phyloP scores from a whole-genome alignment of 1,140 invertebrate genomes.

The Pseudomyrmex concolor region DNA sequence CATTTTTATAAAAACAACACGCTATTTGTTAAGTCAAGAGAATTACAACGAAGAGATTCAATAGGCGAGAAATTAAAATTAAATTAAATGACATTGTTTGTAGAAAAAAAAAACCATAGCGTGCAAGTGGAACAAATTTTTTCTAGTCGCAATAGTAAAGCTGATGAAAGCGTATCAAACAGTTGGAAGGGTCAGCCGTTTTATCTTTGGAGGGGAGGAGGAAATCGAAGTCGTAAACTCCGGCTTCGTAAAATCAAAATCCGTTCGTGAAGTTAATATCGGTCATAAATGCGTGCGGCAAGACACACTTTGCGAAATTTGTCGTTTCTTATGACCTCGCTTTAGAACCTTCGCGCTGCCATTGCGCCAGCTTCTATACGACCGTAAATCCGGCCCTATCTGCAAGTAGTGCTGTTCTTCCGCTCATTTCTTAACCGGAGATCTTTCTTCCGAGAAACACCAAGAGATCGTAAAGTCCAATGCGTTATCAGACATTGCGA shows the following conservation, averaged over 20 bases:
- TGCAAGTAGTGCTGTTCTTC: slow-evolving; percentile 9
- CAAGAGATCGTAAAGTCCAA: slow-evolving; percentile 16
- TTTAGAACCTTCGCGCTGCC: slow-evolving; percentile 1
- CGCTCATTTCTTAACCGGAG: slow-evolving; percentile 21
- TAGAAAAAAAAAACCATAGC: not conserved
- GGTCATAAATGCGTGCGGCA: not conserved
- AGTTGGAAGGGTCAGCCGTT: too few species aligned
- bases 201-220: not conserved
- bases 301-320: slow-evolving; percentile 11
- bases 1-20: not conserved
- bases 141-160: slow-evolving; percentile 3
- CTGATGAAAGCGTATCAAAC: not conserved
- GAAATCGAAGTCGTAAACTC: not conserved
- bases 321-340: not conserved
- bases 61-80: not conserved
- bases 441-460: not conserved
- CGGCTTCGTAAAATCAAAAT: slow-evolving; percentile 5
- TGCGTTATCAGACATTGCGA: slow-evolving; percentile 5
- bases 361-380: not conserved
- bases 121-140: not conserved
- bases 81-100: not conserved
- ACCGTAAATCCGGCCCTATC: slow-evolving; percentile 12
- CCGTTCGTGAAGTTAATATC: not conserved
- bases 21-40: not conserved
- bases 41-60: not conserved